These are phyloP conservation scores for Daubentonia madagascariensis DNA, from an alignment of 2,113 vertebrate species.

Conservation along the genomic window DNA sequence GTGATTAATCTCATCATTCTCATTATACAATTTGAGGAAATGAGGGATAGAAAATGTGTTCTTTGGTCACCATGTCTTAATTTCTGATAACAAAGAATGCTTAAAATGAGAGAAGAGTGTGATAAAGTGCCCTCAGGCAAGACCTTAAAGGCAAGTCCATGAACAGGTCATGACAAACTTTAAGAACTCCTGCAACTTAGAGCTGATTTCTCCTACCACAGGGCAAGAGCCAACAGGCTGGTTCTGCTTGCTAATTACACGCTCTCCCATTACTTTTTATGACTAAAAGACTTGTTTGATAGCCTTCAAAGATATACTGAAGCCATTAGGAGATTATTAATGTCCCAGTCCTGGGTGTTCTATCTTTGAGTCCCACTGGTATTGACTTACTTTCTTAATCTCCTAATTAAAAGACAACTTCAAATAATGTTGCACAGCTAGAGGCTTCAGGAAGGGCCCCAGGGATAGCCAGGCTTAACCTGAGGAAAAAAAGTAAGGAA, in stretches of 20 bases:
- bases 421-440: constrained; percentile 35
- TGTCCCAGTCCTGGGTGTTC: not conserved
- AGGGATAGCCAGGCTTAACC: not conserved
- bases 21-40: not conserved
- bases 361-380: constrained; percentile 34
- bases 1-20: not conserved
- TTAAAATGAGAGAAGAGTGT: not conserved
- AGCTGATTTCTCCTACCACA: not conserved
- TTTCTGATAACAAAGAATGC: constrained; percentile 17
- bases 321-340: constrained; percentile 49
- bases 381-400: constrained; percentile 63
- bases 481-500: constrained; percentile 13
- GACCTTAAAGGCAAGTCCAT: not conserved
- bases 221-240: not conserved
- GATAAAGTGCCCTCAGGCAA: not conserved
- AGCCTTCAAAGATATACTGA: constrained; percentile 49
- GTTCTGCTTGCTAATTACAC: not conserved
- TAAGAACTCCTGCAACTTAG: not conserved
- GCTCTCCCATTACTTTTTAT: constrained; percentile 35
- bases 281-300: constrained; percentile 25
- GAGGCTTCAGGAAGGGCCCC: not conserved
- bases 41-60: constrained; percentile 13
- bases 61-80: not conserved
- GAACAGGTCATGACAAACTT: not conserved
- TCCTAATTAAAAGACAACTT: constrained; percentile 67